phyloP scores from a whole-genome alignment of 2,888 invertebrate species.

The Nemotelus nigrinus region DNA sequence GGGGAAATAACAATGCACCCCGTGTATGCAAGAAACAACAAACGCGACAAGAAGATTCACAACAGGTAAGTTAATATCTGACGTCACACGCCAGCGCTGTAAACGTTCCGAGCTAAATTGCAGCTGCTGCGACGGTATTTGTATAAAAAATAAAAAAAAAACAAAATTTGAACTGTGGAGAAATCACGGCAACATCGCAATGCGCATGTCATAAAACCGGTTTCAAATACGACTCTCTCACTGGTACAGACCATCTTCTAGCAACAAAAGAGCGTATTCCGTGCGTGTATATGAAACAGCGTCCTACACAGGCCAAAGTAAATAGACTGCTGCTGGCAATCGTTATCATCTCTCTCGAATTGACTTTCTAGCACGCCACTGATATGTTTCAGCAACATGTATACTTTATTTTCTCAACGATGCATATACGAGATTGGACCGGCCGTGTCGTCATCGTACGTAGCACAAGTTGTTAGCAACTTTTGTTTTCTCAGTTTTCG shows the following conservation, averaged over 20 bases:
- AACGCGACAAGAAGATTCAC: not conserved
- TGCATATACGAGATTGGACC: slow-evolving; percentile 29
- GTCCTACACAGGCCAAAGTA: no score
- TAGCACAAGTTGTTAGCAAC: slow-evolving; percentile 24
- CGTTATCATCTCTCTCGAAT: not conserved
- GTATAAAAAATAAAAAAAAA: no score
- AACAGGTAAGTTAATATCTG: slow-evolving; percentile 25
- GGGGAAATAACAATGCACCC: no score
- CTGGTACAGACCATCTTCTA: not conserved
- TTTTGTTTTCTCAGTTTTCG: slow-evolving; percentile 39
- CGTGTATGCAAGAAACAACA: no score
- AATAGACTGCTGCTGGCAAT: not conserved
- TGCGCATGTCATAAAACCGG: slow-evolving; percentile 23
- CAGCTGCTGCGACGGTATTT: not conserved
- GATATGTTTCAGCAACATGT: slow-evolving; percentile 22
- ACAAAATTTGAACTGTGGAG: not conserved
- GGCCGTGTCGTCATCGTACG: slow-evolving; percentile 2
- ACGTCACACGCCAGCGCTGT: slow-evolving; percentile 24
- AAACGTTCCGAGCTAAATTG: slow-evolving; percentile 4
- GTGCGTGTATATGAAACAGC: not conserved
- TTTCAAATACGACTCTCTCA: not conserved
- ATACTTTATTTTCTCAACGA: slow-evolving; percentile 6
- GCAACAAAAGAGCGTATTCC: slow-evolving; percentile 29
- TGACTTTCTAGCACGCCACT: not conserved
- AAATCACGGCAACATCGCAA: slow-evolving; percentile 24